A percentile compares a stretch with the other conserved stretches of the same genome.
Evolutionary conservation across 2,797 vertebrate species (phyloP).

Genomic region (Pelodytes ibericus): DNA sequence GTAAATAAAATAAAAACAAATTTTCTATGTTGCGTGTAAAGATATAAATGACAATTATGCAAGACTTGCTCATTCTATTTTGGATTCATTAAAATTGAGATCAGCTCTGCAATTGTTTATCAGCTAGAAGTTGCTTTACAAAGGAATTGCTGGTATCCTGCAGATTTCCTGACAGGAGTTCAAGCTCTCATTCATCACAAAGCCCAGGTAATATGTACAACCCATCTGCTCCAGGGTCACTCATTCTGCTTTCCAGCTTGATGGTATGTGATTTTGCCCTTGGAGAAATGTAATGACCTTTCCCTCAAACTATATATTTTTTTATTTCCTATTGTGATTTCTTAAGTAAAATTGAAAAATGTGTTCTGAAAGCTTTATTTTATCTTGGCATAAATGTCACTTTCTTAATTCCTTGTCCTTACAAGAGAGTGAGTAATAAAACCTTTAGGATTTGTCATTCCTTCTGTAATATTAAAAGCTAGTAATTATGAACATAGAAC

Average conservation of each 20-base stretch:
- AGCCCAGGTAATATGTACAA: conserved; percentile 52
- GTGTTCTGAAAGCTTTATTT: conserved; percentile 39
- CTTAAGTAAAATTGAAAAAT: conserved; percentile 45
- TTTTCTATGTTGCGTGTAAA: no score
- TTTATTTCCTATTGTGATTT: conserved; percentile 46
- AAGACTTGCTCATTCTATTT: conserved; percentile 18
- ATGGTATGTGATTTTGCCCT: conserved; percentile 53
- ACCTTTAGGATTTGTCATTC: conserved; percentile 10
- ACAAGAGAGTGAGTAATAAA: conserved; percentile 18
- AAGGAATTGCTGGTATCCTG: conserved; percentile 47
- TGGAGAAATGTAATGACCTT: conserved; percentile 53
- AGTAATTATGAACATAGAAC: neutral
- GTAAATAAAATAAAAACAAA: no score
- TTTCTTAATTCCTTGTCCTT: conserved; percentile 31
- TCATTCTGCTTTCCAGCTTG: conserved; percentile 43
- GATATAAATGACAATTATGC: neutral
- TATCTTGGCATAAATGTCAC: conserved; percentile 31
- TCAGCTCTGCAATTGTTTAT: conserved; percentile 22
- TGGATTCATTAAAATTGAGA: neutral
- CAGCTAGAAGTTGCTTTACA: conserved; percentile 25
- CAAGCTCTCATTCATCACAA: conserved; percentile 52
- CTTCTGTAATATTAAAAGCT: neutral
- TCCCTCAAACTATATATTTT: conserved; percentile 43
- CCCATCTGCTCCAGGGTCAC: conserved; percentile 55
- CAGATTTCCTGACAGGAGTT: conserved; percentile 53